Base-by-base conservation (phyloP, 64 coral and sea anemone species). In the Acropora yongei region DNA sequence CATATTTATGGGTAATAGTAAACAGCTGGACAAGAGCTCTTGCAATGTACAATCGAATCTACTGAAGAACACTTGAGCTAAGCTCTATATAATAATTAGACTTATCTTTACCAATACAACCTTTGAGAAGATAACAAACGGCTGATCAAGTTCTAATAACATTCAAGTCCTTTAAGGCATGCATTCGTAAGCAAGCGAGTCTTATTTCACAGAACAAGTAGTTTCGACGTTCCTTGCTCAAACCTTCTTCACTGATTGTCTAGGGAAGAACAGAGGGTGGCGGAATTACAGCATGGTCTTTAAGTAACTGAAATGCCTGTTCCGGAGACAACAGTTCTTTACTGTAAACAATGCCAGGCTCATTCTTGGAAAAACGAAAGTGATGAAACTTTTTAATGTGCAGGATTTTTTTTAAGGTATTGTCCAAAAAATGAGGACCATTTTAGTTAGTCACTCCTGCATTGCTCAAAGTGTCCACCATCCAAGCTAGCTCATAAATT, bases 401-500 rank as follows among this genome's bases (percentile, higher is more conserved):
- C 8, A 40, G 55, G 6, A 92, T 45, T 61, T 92, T 87, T 87
- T 12, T 87, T 77, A 41, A 92, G 87, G 16, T 78, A 87, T 78
- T 41, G 5, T 45, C 65, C 40, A 87, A 68, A 44, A 86, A 68
- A 49, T 44, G 68, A 79, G 5, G 75, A 74, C 83, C 91, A 87
- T 72, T 92, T 45, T 87, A 14, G 79, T 93, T 87, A 20, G 87
- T 93, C 18, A 79, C 74, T n/a, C 75, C 75, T 47, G 76, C 44
- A 12, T n/a, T 77, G 43, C 91, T 92, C 9, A 82, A 92, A 18
- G 13, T 42, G 4, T 92, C 90, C 12, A 86, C 82, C 57, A 87
- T 68, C 5, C 18, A 11, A 41, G 91, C 91, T 53, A 93, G 58
- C 55, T 92, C 74, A 45, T 80, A 93, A 75, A 93, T 83, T 20